Conservation (phyloP, 2,797 vertebrate genomes). For the Trachurus trachurus region DNA sequence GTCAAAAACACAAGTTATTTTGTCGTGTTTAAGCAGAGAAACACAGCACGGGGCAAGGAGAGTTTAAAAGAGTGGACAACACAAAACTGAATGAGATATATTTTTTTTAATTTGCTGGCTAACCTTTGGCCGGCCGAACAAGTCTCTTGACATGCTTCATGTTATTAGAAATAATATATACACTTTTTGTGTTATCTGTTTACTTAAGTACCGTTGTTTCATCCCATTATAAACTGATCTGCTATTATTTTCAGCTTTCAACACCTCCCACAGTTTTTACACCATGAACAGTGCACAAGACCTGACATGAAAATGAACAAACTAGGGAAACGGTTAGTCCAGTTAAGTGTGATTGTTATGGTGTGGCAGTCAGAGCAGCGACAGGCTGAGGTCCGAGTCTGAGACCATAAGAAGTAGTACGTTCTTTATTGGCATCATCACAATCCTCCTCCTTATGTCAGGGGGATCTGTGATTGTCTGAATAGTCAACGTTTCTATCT, state of each 20-base stretch:
- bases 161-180: background rate
- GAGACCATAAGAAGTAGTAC: background rate
- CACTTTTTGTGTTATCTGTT: background rate
- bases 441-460: constrained; percentile 1
- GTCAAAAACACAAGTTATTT: constrained; percentile 34
- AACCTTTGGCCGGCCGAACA: too few species aligned
- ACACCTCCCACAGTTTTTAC: background rate
- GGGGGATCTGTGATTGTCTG: background rate
- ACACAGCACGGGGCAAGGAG: background rate
- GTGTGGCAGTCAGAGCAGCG: constrained; percentile 4
- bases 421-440: constrained; percentile 2
- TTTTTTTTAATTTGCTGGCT: background rate
- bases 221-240: background rate
- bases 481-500: too few species aligned
- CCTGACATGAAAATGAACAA: background rate
- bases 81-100: background rate
- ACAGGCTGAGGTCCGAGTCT: background rate
- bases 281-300: background rate
- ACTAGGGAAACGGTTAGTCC: background rate
- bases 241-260: background rate
- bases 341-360: background rate
- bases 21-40: constrained; percentile 14
- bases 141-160: background rate
- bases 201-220: too few species aligned
- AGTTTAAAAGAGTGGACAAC: background rate